These are phyloP conservation scores for Camponotus floridanus DNA, from an alignment of 1,140 invertebrate genomes.

Conservation along the genomic window DNA sequence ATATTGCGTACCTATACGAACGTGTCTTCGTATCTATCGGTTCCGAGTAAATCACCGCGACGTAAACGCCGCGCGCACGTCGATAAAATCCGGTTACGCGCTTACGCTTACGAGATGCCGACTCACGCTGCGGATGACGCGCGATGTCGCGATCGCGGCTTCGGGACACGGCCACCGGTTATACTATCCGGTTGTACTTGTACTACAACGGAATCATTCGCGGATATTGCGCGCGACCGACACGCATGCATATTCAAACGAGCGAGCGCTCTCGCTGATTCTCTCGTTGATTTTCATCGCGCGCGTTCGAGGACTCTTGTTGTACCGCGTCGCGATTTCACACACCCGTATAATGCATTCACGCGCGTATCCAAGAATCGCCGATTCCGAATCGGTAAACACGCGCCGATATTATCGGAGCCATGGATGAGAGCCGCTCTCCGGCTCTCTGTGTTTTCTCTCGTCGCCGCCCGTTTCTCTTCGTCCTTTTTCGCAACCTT, in stretches of 20 bases:
- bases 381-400: conserved; percentile 48
- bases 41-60: conserved; percentile 12
- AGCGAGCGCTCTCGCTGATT: not conserved
- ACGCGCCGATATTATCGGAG: conserved; percentile 40
- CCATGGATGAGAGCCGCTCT: not conserved
- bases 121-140: not conserved
- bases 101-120: not conserved
- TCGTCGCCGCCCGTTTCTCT: not conserved
- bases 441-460: not conserved
- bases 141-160: conserved; percentile 6
- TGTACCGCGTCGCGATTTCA: conserved; percentile 53
- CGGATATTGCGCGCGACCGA: conserved; percentile 34
- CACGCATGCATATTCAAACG: conserved; percentile 56
- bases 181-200: conserved; percentile 10
- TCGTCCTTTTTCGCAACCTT: not conserved
- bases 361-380: conserved; percentile 41
- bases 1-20: conserved; percentile 32
- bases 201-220: conserved; percentile 45
- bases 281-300: conserved; percentile 45
- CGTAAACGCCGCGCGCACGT: not conserved
- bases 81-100: conserved; percentile 50
- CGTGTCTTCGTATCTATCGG: conserved; percentile 26
- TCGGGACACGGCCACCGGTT: conserved; percentile 29
- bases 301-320: conserved; percentile 46
- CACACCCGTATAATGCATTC: conserved; percentile 45